Evolutionary conservation across 2,888 invertebrate genomes (phyloP).

Genomic region (Gryllus longicercus): DNA sequence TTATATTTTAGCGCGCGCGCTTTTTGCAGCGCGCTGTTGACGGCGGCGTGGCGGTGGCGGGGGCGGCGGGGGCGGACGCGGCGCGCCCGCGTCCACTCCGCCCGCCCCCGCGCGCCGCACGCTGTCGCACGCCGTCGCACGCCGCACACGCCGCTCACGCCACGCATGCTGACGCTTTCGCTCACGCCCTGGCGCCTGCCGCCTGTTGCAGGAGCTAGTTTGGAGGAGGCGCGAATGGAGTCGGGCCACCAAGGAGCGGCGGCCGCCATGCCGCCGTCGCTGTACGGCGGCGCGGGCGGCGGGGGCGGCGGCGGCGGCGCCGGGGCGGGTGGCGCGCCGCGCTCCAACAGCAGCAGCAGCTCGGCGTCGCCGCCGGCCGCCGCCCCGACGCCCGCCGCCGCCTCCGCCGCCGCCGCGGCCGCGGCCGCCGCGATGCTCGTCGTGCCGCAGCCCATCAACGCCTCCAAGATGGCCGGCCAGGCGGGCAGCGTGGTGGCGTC

Average conservation of each 20-base stretch:
- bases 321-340: slow-evolving; percentile 38
- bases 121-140: not conserved
- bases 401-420: slow-evolving; percentile 50
- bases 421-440: slow-evolving; percentile 69
- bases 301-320: not conserved
- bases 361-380: slow-evolving; percentile 53
- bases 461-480: slow-evolving; percentile 56
- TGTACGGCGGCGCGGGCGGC: slow-evolving; percentile 40
- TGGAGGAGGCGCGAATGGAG: slow-evolving; percentile 35
- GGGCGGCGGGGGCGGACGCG: no score
- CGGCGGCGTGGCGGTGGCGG: not conserved
- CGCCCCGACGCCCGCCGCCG: slow-evolving; percentile 54
- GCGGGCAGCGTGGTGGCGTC: slow-evolving; percentile 45
- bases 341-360: slow-evolving; percentile 52
- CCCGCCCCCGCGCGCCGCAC: no score
- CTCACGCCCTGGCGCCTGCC: not conserved
- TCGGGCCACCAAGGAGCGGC: slow-evolving; percentile 31
- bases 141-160: no score
- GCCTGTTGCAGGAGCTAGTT: slow-evolving; percentile 29
- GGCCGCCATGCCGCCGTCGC: slow-evolving; percentile 29
- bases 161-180: not conserved
- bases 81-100: no score
- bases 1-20: not conserved
- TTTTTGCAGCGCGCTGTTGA: not conserved
- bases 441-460: slow-evolving; percentile 84